Evolutionary conservation across 2,888 invertebrate species (phyloP), one percentile per base, ranked within the genome.

Genomic region (Caenorhabditis uteleia): DNA sequence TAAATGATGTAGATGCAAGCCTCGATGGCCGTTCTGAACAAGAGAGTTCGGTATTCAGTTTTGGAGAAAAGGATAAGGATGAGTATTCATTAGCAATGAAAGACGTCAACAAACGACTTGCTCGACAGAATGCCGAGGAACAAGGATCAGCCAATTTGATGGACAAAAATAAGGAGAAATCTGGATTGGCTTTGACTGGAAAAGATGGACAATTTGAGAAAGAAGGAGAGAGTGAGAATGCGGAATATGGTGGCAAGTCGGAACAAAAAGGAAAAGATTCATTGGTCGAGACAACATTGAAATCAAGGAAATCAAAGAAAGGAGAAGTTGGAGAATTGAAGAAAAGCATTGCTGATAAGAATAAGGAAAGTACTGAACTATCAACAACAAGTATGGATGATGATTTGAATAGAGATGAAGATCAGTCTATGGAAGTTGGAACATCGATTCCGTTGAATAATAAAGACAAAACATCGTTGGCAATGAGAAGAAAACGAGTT

Each of bases 111-210:
- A 58, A 51, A 34, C 50, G 39, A 21, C 25, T 59, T 20, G 47
- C 59, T 6, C 21, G 59, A 20, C 59, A 59, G 21, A 26, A 59
- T 36, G 58, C 58, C 5, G 58, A 58, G 25, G 58, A 58, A 47
- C 50, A 51, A 20, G 50, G 51, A 51, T 58, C 58, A 29, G 58
- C 50, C 16, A 58, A 58, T 5, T 20, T 51, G 23, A 39, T 48
- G 31, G 45, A 21, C 8, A 20, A 25, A 33, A 62, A 57, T 33
- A 40, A 51, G n/a, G 62, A 62, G 27, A 44, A 56, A 14, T 48
- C 49, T 20, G 42, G 26, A 50, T 31, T 61, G 16, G 38, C 46
- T 14, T 21, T 62, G 1, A 51, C 47, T 33, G 56, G 40, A n/a
- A 51, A 53, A 18, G 45, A 53, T 23, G 21, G 45, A 3, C n/a